phyloP scores from a whole-genome alignment of 2,888 invertebrate genomes.

The Epirrhoe tristata region DNA sequence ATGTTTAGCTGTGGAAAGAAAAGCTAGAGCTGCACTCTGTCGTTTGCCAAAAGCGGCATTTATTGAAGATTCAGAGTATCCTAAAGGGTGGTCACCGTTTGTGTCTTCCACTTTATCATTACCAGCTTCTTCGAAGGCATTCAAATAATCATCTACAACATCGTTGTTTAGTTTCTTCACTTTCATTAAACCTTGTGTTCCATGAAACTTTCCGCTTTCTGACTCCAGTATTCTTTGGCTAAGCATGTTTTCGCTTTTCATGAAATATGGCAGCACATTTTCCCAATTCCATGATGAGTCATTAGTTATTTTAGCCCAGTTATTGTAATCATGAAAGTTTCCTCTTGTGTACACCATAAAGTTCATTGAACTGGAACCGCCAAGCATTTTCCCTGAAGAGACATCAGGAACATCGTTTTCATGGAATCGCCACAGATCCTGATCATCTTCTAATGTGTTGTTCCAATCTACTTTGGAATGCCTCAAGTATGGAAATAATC shows the following conservation, averaged over 20 bases:
- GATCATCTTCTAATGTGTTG: slow-evolving; percentile 48
- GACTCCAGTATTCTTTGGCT: slow-evolving; percentile 17
- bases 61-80: slow-evolving; percentile 72
- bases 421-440: slow-evolving; percentile 35
- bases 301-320: slow-evolving; percentile 49
- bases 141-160: slow-evolving; percentile 47
- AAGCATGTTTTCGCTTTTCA: slow-evolving; percentile 24
- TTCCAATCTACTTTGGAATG: slow-evolving; percentile 53
- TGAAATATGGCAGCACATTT: slow-evolving; percentile 45
- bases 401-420: slow-evolving; percentile 38
- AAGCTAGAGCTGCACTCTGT: slow-evolving; percentile 68
- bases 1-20: slow-evolving; percentile 33
- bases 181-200: slow-evolving; percentile 67
- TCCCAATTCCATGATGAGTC: slow-evolving; percentile 58
- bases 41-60: slow-evolving; percentile 71
- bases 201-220: slow-evolving; percentile 51
- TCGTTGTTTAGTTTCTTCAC: slow-evolving; percentile 52
- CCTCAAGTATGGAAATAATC: slow-evolving; percentile 44
- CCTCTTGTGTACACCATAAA: slow-evolving; percentile 57
- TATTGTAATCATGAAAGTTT: slow-evolving; percentile 52
- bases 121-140: slow-evolving; percentile 74
- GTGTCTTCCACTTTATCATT: slow-evolving; percentile 47
- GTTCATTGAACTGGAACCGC: slow-evolving; percentile 59
- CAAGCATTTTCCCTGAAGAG: slow-evolving; percentile 57
- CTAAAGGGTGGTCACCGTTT: slow-evolving; percentile 50